Evolutionary conservation across 1,140 invertebrate genomes (phyloP).

Genomic region (Drosophila sucinea): DNA sequence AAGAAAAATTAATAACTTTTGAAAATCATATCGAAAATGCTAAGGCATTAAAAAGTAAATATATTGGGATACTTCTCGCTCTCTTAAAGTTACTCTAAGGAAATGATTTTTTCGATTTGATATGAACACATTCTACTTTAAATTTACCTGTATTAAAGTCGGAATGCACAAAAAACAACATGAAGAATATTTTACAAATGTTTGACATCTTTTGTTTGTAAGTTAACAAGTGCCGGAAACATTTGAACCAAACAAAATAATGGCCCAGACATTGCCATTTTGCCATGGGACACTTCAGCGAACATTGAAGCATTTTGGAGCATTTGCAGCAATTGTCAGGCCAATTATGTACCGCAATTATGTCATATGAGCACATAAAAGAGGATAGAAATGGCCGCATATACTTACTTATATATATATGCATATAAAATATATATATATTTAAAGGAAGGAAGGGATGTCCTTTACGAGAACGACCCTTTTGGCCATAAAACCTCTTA

Average conservation of each 20-base stretch:
- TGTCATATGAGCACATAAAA: constrained; percentile 73
- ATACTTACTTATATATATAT: not conserved
- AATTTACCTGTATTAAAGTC: not conserved
- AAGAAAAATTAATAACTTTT: too few species aligned
- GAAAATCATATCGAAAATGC: too few species aligned
- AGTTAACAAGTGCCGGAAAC: constrained; percentile 10
- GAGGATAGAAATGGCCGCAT: constrained; percentile 27
- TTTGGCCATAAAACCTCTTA: constrained; percentile 72
- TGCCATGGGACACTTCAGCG: constrained; percentile 56
- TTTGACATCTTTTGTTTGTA: constrained; percentile 4
- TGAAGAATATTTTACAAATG: not conserved
- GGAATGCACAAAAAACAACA: not conserved
- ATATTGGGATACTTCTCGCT: too few species aligned
- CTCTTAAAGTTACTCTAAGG: too few species aligned
- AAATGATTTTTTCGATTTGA: too few species aligned
- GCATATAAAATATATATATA: not conserved
- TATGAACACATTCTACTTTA: too few species aligned
- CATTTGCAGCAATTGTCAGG: constrained; percentile 74
- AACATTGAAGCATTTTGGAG: constrained; percentile 65
- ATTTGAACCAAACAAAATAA: constrained; percentile 10
- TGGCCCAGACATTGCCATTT: constrained; percentile 11
- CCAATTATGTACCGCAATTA: constrained; percentile 77
- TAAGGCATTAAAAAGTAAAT: too few species aligned
- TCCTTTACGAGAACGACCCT: constrained; percentile 48
- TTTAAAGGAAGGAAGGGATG: not conserved